Evolutionary conservation across 2,113 vertebrate species (phyloP).

Genomic region (Stomatorhinus ivindoensis): DNA sequence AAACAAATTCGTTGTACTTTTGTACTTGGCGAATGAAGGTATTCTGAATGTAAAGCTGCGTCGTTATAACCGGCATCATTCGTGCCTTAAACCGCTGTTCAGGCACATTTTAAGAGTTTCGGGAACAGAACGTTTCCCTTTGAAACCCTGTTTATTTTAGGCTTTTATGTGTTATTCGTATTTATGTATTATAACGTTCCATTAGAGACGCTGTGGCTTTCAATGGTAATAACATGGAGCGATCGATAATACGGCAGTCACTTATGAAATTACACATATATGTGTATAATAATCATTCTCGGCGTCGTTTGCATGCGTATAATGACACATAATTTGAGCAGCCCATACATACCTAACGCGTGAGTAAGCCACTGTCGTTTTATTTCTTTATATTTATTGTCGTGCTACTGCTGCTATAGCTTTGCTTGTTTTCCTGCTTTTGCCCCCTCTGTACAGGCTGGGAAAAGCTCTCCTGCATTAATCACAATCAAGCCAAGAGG

Average conservation of each 20-base stretch:
- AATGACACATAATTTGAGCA: neutral
- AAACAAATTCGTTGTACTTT: neutral
- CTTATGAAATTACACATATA: neutral
- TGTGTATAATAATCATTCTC: neutral
- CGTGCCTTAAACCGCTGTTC: neutral
- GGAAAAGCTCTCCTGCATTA: conserved; percentile 53
- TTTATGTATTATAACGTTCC: neutral
- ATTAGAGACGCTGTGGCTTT: neutral
- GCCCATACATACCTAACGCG: neutral
- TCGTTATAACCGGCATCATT: neutral
- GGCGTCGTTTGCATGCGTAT: neutral
- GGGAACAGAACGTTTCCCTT: neutral
- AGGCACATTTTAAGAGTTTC: neutral
- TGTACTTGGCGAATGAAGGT: neutral
- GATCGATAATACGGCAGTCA: neutral
- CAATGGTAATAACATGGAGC: neutral
- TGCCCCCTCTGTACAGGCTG: conserved; percentile 32
- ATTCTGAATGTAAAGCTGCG: neutral
- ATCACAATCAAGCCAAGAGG: conserved; percentile 53
- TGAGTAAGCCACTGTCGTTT: neutral
- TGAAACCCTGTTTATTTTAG: neutral
- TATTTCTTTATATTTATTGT: neutral
- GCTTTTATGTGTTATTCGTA: neutral
- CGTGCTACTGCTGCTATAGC: neutral
- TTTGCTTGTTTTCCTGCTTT: neutral